Evolutionary conservation across 2,888 invertebrate species (phyloP).

Genomic region (Tipula unca): DNA sequence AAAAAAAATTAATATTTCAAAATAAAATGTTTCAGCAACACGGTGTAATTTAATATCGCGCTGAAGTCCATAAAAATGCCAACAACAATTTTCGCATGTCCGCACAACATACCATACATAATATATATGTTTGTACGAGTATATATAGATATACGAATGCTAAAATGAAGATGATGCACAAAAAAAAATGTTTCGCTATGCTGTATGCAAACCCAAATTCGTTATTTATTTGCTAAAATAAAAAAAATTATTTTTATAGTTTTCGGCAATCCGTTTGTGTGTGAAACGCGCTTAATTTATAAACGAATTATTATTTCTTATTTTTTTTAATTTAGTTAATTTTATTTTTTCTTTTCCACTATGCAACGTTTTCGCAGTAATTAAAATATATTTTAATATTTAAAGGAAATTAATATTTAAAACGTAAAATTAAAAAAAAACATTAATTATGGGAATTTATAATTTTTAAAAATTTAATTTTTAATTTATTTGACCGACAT

Average conservation of each 20-base stretch:
- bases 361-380: not conserved
- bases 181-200: not conserved
- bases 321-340: not conserved
- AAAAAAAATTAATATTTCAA: conserved; percentile 1
- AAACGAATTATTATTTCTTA: too few relatives aligned
- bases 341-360: not conserved
- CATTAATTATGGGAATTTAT: not conserved
- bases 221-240: not conserved
- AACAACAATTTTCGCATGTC: not conserved
- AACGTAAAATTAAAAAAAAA: not conserved
- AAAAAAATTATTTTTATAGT: not conserved
- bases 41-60: not conserved
- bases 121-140: not conserved
- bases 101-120: not conserved
- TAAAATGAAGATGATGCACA: not conserved
- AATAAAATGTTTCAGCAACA: not conserved
- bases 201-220: not conserved
- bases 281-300: not conserved
- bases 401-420: not conserved
- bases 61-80: not conserved
- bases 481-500: not conserved
- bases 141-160: not conserved
- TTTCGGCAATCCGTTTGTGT: conserved; percentile 8
- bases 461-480: not conserved
- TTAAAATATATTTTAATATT: not conserved